A percentile compares a stretch with the other conserved stretches of the same genome.
Conservation (phyloP, 1,140 invertebrate genomes). For the Microvelia longipes region DNA sequence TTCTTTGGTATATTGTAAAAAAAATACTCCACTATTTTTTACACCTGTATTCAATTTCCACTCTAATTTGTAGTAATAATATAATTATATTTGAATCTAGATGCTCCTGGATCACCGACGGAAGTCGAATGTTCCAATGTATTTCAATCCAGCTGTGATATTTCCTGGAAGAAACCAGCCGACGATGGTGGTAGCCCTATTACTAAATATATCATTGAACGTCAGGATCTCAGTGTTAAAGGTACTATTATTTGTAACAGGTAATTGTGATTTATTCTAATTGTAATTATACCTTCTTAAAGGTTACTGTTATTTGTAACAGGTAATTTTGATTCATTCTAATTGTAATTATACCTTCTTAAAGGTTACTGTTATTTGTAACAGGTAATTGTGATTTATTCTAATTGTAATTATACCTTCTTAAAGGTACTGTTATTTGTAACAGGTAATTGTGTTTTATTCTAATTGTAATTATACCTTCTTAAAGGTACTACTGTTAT, state of each 20-base stretch:
- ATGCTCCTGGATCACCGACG: conserved; percentile 69
- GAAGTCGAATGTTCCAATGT: conserved; percentile 84
- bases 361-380: no score
- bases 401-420: no score
- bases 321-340: no score
- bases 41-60: background rate
- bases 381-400: no score
- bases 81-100: conserved; percentile 29
- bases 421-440: no score
- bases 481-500: no score
- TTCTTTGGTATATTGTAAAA: no score
- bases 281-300: no score
- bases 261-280: no score
- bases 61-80: background rate
- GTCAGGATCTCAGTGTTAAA: conserved; percentile 78
- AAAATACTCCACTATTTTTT: background rate
- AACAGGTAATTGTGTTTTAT: no score
- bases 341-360: no score
- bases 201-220: conserved; percentile 83
- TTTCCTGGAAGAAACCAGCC: conserved; percentile 78
- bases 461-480: no score
- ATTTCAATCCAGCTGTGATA: conserved; percentile 77
- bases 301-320: background rate
- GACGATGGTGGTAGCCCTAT: conserved; percentile 89
- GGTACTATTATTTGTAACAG: conserved; percentile 35